Conservation (phyloP, 1,140 invertebrate species). For the Drosophila leontia region DNA sequence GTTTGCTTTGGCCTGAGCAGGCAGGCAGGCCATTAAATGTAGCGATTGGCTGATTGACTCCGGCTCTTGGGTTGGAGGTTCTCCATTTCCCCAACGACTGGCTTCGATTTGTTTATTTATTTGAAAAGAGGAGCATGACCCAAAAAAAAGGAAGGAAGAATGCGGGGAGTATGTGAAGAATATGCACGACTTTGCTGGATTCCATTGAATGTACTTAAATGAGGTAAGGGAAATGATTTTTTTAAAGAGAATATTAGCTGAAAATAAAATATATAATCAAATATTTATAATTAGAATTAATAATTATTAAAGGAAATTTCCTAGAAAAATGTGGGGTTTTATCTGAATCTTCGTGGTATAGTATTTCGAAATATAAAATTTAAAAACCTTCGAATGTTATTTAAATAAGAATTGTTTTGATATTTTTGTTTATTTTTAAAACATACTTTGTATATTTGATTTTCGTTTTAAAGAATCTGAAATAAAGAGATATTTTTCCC, state of each 20-base stretch:
- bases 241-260: not conserved
- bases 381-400: too few relatives aligned
- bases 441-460: not conserved
- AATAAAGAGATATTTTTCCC: not conserved
- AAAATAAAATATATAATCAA: not conserved
- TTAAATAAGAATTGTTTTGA: too few relatives aligned
- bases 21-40: constrained; percentile 72
- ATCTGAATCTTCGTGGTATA: too few relatives aligned
- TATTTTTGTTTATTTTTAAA: too few relatives aligned
- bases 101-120: constrained; percentile 53
- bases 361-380: too few relatives aligned
- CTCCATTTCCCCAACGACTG: constrained; percentile 22
- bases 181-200: constrained; percentile 23
- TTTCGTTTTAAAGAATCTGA: not conserved
- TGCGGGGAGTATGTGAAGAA: constrained; percentile 15
- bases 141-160: constrained; percentile 38
- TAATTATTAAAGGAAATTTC: too few relatives aligned
- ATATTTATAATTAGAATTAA: not conserved
- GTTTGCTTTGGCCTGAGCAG: constrained; percentile 12
- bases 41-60: constrained; percentile 71
- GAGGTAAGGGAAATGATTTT: not conserved
- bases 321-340: too few relatives aligned
- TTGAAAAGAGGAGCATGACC: constrained; percentile 65
- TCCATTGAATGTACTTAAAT: constrained; percentile 17
- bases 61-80: constrained; percentile 22